Base-by-base conservation (phyloP, 2,113 vertebrate species). In the Chroicocephalus ridibundus region DNA sequence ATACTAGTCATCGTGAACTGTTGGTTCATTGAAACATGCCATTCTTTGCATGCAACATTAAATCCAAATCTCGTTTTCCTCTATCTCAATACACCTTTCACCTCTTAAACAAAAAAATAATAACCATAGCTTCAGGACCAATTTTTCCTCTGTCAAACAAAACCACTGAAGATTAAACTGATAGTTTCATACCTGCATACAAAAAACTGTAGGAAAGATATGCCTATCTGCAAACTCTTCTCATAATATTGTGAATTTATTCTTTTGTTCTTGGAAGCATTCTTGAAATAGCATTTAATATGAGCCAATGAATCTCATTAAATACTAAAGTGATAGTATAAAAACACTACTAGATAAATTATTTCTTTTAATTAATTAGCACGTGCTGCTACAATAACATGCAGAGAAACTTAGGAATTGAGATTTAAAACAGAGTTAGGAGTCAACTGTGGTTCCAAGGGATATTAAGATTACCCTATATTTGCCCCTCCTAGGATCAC, bases 21-120 rank as follows among this genome's bases (percentile, higher is more conserved):
- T 40, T 57, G 32, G 34, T 61, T 93, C 71, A 44, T 64, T 74
- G 26, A 78, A 15, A 92, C 46, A 42, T 29, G 47, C n/a, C 58
- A 77, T 86, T 82, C 40, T 88, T 90, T 5, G 1, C 71, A 86
- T 40, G 85, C 79, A 91, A 94, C 60, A 81, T 95, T 94, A 91
- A 95, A 86, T 86, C 78, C 36, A 76, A 74, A 90, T 83, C 91
- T 95, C 88, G 76, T 95, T 93, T 95, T 90, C 75, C 40, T 69
- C 66, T 54, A 86, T 82, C 74, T 93, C 82, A 87, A 61, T 57
- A 92, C 40, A 93, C 58, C 47, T 91, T 95, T 94, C 75, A 77
- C 80, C 71, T 94, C 88, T 92, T 82, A 55, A 94, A 91, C 15
- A 82, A 51, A 76, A 88, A 78, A 68, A 81, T 18, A 87, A 92